These are phyloP conservation scores for Tenthredo scrophulariae DNA, from an alignment of 2,888 invertebrate species.

Conservation along the genomic window DNA sequence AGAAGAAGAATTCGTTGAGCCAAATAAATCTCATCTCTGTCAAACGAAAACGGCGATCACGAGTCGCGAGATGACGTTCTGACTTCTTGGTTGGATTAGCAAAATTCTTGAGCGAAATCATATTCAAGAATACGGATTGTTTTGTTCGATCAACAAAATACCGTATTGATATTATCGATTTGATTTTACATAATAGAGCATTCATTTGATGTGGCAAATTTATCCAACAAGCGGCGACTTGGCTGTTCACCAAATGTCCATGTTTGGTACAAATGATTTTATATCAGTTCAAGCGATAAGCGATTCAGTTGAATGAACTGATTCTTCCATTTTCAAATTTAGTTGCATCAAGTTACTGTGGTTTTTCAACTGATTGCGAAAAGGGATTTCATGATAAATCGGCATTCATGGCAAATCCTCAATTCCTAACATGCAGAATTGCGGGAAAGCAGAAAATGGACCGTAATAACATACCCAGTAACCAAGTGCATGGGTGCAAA, in stretches of 20 bases:
- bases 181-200: background rate
- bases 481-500: too few relatives aligned
- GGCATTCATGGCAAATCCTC: too few relatives aligned
- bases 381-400: too few relatives aligned
- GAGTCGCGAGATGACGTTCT: background rate
- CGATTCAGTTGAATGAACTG: background rate
- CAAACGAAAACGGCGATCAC: background rate
- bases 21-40: background rate
- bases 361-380: too few relatives aligned
- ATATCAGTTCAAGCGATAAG: background rate
- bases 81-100: background rate
- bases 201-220: background rate
- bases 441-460: too few relatives aligned
- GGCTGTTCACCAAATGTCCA: background rate
- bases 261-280: background rate
- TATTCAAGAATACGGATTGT: background rate
- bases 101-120: background rate
- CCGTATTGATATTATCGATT: background rate
- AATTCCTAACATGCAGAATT: too few relatives aligned
- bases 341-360: too few relatives aligned
- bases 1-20: background rate
- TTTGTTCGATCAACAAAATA: background rate
- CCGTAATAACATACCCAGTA: too few relatives aligned
- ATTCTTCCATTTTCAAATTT: too few relatives aligned
- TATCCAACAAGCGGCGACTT: background rate